Percentiles rank a stretch among this genome's conserved stretches.
Conservation (phyloP, 2,888 invertebrate genomes). For the Thysanoteuthis rhombus region DNA sequence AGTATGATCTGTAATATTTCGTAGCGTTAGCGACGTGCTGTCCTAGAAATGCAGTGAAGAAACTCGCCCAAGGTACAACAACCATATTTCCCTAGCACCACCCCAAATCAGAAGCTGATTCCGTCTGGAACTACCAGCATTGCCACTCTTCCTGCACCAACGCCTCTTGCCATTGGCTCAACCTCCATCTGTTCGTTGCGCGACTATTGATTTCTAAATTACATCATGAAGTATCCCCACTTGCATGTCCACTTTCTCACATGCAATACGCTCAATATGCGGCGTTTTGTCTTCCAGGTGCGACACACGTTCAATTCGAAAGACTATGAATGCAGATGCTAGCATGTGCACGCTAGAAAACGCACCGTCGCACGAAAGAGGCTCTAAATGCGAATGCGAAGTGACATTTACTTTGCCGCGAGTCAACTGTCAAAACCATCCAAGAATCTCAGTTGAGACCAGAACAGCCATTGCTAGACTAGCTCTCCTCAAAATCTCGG, state of each 20-base stretch:
- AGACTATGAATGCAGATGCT: neutral
- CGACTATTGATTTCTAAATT: neutral
- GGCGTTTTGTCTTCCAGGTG: neutral
- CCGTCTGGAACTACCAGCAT: neutral
- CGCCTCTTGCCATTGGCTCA: neutral
- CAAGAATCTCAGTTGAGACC: neutral
- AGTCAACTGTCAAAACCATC: neutral
- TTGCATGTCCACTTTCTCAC: neutral
- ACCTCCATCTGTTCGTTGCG: neutral
- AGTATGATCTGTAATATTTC: neutral
- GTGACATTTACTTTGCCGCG: conserved; percentile 12
- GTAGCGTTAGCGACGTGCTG: neutral
- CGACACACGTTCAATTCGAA: neutral
- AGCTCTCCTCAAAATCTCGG: neutral
- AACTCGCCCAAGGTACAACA: neutral
- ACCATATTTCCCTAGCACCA: neutral
- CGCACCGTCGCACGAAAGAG: neutral
- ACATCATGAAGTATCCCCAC: neutral
- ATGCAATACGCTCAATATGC: neutral
- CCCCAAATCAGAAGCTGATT: neutral
- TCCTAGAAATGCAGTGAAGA: no score
- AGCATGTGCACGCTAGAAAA: neutral
- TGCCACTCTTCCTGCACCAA: neutral
- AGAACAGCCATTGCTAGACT: neutral
- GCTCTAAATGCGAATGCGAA: neutral